Evolutionary conservation across 2,113 vertebrate species (phyloP).

Genomic region (Alces alces): DNA sequence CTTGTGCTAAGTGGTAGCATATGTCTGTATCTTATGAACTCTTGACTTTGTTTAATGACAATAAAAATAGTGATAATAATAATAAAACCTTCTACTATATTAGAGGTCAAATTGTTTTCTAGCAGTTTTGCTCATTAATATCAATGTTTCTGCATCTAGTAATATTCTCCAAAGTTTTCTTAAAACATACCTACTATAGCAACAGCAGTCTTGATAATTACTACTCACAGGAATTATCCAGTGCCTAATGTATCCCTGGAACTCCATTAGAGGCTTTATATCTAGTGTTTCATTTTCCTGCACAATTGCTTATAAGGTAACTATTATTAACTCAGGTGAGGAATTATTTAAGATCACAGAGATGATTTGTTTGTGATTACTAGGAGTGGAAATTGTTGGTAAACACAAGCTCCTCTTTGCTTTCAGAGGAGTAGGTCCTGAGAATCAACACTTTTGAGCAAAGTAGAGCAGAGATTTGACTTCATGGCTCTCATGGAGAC

Average conservation of each 20-base stretch:
- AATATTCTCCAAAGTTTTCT: background rate
- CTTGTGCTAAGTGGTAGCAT: background rate
- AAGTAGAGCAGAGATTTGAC: background rate
- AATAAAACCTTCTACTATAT: background rate
- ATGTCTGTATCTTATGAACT: conserved; percentile 2
- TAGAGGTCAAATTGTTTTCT: background rate
- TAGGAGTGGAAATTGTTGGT: background rate
- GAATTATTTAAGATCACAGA: background rate
- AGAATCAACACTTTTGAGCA: background rate
- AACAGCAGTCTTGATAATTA: background rate
- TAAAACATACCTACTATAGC: background rate
- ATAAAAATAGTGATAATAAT: background rate
- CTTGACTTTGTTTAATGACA: background rate
- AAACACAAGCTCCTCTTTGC: background rate
- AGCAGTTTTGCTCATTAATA: background rate
- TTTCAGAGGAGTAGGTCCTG: background rate
- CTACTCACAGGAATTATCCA: background rate
- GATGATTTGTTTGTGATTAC: background rate
- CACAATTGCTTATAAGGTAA: background rate
- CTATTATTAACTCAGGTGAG: conserved; percentile 1
- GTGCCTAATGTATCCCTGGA: background rate
- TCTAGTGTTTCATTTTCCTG: background rate
- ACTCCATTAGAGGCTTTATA: background rate
- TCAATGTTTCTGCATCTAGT: background rate
- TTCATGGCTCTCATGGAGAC: background rate